These are phyloP conservation scores for Galleria mellonella DNA, from an alignment of 1,140 invertebrate species.

Conservation along the genomic window DNA sequence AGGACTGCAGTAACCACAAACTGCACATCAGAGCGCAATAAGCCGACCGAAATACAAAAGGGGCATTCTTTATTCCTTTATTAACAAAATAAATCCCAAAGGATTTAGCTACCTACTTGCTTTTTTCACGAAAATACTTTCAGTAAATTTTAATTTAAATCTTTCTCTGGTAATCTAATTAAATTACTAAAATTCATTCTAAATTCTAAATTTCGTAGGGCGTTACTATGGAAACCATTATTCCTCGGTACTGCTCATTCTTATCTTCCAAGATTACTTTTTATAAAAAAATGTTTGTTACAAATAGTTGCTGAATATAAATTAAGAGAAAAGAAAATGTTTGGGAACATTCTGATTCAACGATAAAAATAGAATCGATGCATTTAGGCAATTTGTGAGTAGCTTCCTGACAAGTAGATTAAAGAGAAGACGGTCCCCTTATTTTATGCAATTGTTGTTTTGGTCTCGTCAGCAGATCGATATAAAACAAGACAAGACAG, in stretches of 20 bases:
- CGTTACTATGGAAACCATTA: constrained; percentile 20
- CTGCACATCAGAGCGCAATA: constrained; percentile 1
- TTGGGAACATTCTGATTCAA: constrained; percentile 31
- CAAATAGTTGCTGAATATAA: constrained; percentile 24
- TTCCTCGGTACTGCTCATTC: constrained; percentile 3
- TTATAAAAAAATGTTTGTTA: constrained; percentile 28
- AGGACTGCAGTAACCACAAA: not conserved
- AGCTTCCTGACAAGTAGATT: constrained; percentile 32
- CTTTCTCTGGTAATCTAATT: constrained; percentile 17
- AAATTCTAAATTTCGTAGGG: constrained; percentile 7
- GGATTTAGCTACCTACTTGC: not conserved
- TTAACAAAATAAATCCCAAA: not conserved
- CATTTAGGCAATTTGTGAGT: constrained; percentile 36
- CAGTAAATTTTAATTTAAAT: constrained; percentile 11
- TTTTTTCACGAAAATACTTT: not conserved
- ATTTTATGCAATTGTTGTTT: constrained; percentile 53
- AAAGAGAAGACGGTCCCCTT: constrained; percentile 35
- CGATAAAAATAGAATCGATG: constrained; percentile 28
- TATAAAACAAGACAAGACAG: constrained; percentile 13
- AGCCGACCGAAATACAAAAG: not conserved
- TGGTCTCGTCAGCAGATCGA: constrained; percentile 32
- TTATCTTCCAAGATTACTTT: constrained; percentile 21
- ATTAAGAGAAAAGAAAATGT: constrained; percentile 21
- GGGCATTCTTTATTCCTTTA: not conserved
- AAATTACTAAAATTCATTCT: constrained; percentile 18